phyloP scores from a whole-genome alignment of 2,797 vertebrate genomes.

The Gila robusta region DNA sequence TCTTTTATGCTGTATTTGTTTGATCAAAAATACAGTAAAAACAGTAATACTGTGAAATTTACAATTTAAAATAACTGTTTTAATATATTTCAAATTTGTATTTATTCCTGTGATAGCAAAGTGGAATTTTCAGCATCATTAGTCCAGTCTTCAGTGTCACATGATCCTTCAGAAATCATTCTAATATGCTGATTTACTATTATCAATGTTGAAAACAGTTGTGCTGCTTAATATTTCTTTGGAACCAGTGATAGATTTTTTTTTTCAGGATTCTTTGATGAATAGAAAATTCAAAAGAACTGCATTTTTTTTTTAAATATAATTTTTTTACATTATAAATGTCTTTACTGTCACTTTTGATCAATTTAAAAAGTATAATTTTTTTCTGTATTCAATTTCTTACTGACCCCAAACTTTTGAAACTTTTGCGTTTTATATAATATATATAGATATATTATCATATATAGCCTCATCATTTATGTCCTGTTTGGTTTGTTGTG shows the following conservation, averaged over 20 bases:
- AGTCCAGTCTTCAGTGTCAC: neutral
- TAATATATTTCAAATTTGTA: neutral
- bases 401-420: neutral
- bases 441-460: neutral
- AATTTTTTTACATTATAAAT: neutral
- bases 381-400: neutral
- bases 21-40: neutral
- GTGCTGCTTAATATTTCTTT: neutral
- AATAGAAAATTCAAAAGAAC: neutral
- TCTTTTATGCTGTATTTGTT: neutral
- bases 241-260: neutral
- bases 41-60: neutral
- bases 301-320: too few relatives aligned
- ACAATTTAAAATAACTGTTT: neutral
- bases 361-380: neutral
- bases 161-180: neutral
- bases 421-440: neutral
- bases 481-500: constrained; percentile 16
- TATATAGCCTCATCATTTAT: constrained; percentile 19
- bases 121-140: neutral
- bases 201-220: neutral
- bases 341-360: neutral
- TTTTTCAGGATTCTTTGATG: neutral
- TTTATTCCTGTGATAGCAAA: neutral
- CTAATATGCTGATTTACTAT: neutral